Percentiles rank a stretch among this genome's conserved stretches.
Evolutionary conservation across 2,113 vertebrate species (phyloP).

Genomic region (Oriolus oriolus): DNA sequence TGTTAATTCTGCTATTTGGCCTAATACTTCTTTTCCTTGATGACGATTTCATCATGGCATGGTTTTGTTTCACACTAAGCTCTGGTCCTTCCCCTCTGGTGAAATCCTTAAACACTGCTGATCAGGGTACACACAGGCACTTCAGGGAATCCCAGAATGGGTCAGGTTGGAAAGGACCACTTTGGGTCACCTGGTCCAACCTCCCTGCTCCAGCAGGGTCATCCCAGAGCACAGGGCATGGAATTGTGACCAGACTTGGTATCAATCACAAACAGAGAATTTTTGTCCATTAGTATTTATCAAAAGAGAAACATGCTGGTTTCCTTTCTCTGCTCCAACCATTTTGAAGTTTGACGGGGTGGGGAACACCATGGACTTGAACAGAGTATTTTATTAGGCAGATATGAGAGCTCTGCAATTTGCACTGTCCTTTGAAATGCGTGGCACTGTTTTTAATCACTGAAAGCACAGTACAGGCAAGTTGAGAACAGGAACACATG

Average conservation of each 20-base stretch:
- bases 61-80: neutral
- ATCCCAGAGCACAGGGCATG: neutral
- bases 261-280: neutral
- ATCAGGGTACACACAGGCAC: no score
- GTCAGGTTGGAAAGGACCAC: neutral
- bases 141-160: neutral
- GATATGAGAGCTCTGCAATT: neutral
- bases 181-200: neutral
- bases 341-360: neutral
- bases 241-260: neutral
- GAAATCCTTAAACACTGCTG: neutral
- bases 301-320: neutral
- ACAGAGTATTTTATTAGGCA: neutral
- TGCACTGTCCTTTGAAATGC: neutral
- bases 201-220: neutral
- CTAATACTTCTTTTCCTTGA: neutral
- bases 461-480: neutral
- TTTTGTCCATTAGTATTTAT: neutral
- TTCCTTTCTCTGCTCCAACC: neutral
- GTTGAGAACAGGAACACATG: neutral
- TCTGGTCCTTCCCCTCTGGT: neutral
- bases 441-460: neutral
- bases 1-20: neutral
- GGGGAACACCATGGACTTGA: neutral
- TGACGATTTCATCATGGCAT: neutral